Evolutionary conservation across 1,140 invertebrate genomes (phyloP).

Genomic region (Melanaphis sacchari): DNA sequence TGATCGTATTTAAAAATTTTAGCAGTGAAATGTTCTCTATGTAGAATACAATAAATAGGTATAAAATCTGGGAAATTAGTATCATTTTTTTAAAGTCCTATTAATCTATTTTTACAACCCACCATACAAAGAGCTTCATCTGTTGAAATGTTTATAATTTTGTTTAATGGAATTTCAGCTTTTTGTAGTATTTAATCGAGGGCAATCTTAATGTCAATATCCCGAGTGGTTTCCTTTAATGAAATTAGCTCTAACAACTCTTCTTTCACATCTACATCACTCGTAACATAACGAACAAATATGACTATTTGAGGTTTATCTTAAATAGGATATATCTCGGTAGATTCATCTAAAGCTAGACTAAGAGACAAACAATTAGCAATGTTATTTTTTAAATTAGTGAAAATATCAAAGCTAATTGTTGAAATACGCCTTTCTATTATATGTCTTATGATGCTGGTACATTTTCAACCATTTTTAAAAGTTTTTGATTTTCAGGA

Average conservation of each 20-base stretch:
- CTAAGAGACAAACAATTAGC: slow-evolving; percentile 27
- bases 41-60: slow-evolving; percentile 20
- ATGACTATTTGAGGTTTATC: background rate
- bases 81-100: slow-evolving; percentile 28
- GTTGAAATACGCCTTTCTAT: slow-evolving; percentile 26
- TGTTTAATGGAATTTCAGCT: background rate
- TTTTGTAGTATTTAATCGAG: background rate
- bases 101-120: slow-evolving; percentile 32
- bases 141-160: slow-evolving; percentile 30
- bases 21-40: background rate
- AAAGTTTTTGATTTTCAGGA: slow-evolving; percentile 39
- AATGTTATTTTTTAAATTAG: slow-evolving; percentile 36
- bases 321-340: too few species aligned
- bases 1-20: slow-evolving; percentile 36
- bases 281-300: slow-evolving; percentile 31
- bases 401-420: slow-evolving; percentile 34
- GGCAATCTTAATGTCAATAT: slow-evolving; percentile 19
- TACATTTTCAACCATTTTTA: slow-evolving; percentile 39
- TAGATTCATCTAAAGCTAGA: slow-evolving; percentile 40
- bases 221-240: background rate
- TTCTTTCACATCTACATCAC: slow-evolving; percentile 27
- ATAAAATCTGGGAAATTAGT: slow-evolving; percentile 36
- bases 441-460: background rate
- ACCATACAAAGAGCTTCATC: background rate
- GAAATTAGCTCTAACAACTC: slow-evolving; percentile 11